Evolutionary conservation across 2,888 invertebrate genomes (phyloP), one percentile per base, ranked within the genome.

Genomic region (Halictus quadricinctus): DNA sequence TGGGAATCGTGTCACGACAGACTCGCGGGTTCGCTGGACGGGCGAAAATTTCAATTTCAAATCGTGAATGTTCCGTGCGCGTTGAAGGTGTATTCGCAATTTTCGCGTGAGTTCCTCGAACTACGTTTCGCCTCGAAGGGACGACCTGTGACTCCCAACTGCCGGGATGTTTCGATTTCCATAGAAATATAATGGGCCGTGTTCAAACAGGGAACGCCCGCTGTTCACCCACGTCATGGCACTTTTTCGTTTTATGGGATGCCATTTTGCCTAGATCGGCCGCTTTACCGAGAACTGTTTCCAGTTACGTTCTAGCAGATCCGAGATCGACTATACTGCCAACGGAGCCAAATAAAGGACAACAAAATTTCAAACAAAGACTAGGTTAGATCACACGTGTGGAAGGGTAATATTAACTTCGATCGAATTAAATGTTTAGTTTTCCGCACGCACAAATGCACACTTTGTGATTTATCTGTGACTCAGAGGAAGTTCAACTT

Each of bases 41-140:
- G 41, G 69, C 21, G n/a, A 41, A 66, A 36, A 69, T 41, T 69
- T 69, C 69, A 82, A 84, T 79, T 54, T 66, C 8, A 41, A 76
- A 84, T 66, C 64, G 58, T 18, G 5, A 1, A 75, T 18, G 46
- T 60, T 8, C 3, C 3, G n/a, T 8, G n/a, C 41, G 43, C 15
- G 18, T 15, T 25, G 15, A 18, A 29, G 60, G 54, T 54, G 60
- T n/a, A 12, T 69, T 69, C 36, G 41, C 69, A 41, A 69, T 69
- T 69, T 25, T 15, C 36, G 48, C 29, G 54, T 21, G 54, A n/a
- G 46, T 66, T 60, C 25, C 21, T 21, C 50, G 29, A 64, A 70
- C 29, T 73, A 29, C 21, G 18, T 46, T 21, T 21, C 4, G n/a
- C 48, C 21, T 36, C 2, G 58, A 25, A 36, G 36, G 48, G 58